Evolutionary conservation across 2,113 vertebrate species (phyloP), one percentile per base, ranked within the genome.

Genomic region (Ageneiosus marmoratus): DNA sequence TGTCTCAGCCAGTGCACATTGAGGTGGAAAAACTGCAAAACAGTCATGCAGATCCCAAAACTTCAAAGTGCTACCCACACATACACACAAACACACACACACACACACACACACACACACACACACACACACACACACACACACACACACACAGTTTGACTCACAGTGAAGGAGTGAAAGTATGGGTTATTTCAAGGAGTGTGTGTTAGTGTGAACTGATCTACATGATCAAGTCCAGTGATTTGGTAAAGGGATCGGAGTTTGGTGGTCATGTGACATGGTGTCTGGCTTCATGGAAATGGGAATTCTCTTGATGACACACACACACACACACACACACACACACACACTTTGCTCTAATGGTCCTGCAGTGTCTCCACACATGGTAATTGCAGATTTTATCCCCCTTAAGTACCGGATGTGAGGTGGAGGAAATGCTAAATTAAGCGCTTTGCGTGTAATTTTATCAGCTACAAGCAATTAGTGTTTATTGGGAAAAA

Each of bases 351-450:
- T 88, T 86, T 76, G 85, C 76, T 62, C 88, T 90, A 89, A 81
- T 88, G 79, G 84, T 82, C 86, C 89, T 37, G 89, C 91, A 92
- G 87, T 90, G 92, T 92, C 91, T 91, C 88, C 90, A 90, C 91
- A 90, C 89, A 78, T 3, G 7, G 76, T 88, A 88, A 88, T 88
- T 91, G 86, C 89, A 80, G 86, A 69, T 69, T 78, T 78, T 87
- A 89, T 84, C 85, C 85, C 79, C 74, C 83, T 53, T 88, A 87
- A 87, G 37, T 75, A 29, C 82, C 85, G 85, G 84, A 87, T 89
- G 87, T 77, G 86, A 77, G 83, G 86, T 80, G 32, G 87, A 89
- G 86, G 85, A 91, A 88, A 87, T 46, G 85, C 85, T 88, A 79
- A 85, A 89, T 91, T 83, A 88, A 79, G 55, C 69, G 73, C 69